A percentile compares a stretch with the other conserved stretches of the same genome.
Conservation (phyloP, 2,113 vertebrate species). For the Oreochromis niloticus region DNA sequence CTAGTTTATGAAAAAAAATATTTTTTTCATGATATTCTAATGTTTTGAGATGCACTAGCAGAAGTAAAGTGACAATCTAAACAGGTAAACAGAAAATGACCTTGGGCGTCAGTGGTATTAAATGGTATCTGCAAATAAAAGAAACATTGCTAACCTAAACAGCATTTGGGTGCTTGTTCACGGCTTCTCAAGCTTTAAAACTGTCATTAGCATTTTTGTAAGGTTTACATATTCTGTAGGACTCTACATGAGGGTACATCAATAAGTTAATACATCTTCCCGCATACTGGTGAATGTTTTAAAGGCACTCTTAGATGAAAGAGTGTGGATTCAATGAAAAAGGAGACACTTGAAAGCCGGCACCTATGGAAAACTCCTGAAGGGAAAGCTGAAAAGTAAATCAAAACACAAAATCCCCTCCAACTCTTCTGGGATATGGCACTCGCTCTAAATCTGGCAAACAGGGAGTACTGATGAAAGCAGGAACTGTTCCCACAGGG, state of each 20-base stretch:
- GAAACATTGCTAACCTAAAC: neutral
- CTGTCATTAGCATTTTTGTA: neutral
- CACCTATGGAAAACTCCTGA: slow-evolving; percentile 16
- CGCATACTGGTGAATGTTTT: neutral
- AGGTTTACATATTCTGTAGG: neutral
- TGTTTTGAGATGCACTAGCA: neutral
- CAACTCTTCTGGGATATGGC: slow-evolving; percentile 4
- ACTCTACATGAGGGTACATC: neutral
- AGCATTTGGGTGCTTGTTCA: neutral
- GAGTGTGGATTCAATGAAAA: neutral
- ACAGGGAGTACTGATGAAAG: slow-evolving; percentile 40
- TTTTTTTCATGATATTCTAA: neutral
- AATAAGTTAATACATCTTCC: neutral
- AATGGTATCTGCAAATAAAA: neutral
- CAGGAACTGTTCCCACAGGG: slow-evolving; percentile 37
- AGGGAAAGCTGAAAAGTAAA: slow-evolving; percentile 1
- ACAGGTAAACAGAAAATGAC: neutral
- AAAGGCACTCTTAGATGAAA: slow-evolving; percentile 12
- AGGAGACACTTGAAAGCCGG: neutral
- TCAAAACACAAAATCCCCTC: slow-evolving; percentile 18
- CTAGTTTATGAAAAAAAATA: neutral
- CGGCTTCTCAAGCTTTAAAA: neutral
- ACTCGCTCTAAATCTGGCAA: slow-evolving; percentile 6
- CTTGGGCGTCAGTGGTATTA: neutral
- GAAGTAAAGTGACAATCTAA: neutral